A percentile compares a stretch with the other conserved stretches of the same genome.
Evolutionary conservation across 2,797 vertebrate genomes (phyloP).

Genomic region (Myiotriccus ornatus): DNA sequence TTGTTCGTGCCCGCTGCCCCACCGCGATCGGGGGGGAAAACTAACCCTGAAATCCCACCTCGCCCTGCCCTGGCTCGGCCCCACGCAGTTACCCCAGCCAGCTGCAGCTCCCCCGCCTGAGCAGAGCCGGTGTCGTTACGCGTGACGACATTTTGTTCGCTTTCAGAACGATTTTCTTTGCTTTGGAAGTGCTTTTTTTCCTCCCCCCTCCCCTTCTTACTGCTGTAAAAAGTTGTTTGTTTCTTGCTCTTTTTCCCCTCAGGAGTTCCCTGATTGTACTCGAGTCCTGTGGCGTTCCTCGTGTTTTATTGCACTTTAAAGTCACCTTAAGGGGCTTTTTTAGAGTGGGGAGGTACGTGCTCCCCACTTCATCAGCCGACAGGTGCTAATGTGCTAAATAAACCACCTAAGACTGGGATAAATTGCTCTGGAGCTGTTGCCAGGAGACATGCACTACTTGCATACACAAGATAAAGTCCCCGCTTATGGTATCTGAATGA

Average conservation of each 20-base stretch:
- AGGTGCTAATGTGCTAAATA: conserved; percentile 65
- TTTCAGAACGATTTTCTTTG: neutral
- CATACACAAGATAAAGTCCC: conserved; percentile 10
- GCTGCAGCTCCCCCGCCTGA: neutral
- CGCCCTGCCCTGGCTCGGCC: neutral
- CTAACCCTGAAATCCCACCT: neutral
- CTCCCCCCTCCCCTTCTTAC: neutral
- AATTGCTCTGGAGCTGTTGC: conserved; percentile 56
- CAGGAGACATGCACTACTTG: conserved; percentile 41
- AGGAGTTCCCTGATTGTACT: neutral
- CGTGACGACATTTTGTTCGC: neutral
- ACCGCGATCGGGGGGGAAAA: neutral
- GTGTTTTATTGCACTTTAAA: neutral
- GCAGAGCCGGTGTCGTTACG: neutral
- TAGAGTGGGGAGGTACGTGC: neutral
- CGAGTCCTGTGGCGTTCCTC: neutral
- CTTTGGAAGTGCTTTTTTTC: neutral
- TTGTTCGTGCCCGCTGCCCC: neutral
- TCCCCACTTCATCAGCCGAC: neutral
- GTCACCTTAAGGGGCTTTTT: neutral
- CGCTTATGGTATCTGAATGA: neutral
- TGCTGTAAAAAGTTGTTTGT: neutral
- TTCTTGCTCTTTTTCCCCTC: neutral
- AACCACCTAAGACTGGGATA: conserved; percentile 34
- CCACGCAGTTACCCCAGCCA: neutral